Percentiles rank a stretch among this genome's conserved stretches.
Conservation (phyloP, 2,113 vertebrate species). For the Chlamydotis undulata region DNA sequence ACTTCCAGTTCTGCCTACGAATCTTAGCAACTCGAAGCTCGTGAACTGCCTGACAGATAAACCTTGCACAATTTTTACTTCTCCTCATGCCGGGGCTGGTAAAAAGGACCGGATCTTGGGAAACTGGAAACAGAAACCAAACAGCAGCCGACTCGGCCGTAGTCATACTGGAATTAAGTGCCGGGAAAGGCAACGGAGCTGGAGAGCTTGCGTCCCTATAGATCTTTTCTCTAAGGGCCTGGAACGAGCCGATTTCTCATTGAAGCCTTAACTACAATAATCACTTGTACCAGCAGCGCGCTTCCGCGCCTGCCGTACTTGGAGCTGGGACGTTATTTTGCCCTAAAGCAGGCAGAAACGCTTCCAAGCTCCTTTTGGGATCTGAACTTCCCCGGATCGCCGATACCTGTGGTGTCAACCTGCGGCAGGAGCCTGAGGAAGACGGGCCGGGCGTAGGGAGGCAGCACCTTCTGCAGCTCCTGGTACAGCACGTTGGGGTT, state of each 20-base stretch:
- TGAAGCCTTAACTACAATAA: neutral
- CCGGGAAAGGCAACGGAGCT: neutral
- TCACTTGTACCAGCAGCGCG: neutral
- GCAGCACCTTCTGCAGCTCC: slow-evolving; percentile 80
- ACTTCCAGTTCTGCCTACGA: neutral
- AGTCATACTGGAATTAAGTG: neutral
- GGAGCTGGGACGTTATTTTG: fast-evolving
- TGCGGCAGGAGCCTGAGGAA: slow-evolving; percentile 85
- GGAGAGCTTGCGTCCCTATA: neutral
- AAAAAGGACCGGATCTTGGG: neutral
- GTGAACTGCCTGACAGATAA: fast-evolving
- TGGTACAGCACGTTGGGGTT: slow-evolving; percentile 77
- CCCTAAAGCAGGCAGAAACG: fast-evolving
- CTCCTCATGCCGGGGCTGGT: neutral
- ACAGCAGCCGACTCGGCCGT: neutral
- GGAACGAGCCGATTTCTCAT: fast-evolving
- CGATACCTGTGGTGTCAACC: slow-evolving; percentile 88
- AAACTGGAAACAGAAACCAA: too few species aligned
- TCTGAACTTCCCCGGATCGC: fast-evolving
- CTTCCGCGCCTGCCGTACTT: fast-evolving
- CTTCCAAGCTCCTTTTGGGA: too few species aligned
- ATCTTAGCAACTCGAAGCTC: neutral
- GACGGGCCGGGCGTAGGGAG: slow-evolving; percentile 85
- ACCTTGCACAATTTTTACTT: neutral
- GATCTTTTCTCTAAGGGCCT: neutral